Evolutionary conservation across 2,888 invertebrate genomes (phyloP).

Genomic region (Epirrita christyi): DNA sequence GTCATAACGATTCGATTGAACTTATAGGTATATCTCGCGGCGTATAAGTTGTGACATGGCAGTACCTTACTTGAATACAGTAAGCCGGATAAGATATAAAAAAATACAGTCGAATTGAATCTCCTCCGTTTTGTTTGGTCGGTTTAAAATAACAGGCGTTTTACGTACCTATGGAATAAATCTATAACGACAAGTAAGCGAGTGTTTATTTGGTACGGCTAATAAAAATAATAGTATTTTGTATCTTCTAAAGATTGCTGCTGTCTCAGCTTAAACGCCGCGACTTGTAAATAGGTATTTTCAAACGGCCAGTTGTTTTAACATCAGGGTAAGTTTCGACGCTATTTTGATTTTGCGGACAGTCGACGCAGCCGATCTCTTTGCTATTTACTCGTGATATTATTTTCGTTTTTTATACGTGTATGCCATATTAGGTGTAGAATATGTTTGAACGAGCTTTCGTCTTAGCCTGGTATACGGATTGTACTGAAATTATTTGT

Average conservation of each 20-base stretch:
- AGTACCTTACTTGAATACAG: too few species aligned
- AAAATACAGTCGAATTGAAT: too few species aligned
- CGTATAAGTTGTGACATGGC: conserved; percentile 10
- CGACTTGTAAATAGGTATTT: conserved; percentile 32
- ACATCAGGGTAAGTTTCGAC: conserved; percentile 42
- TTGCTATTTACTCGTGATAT: conserved; percentile 37
- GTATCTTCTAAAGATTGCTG: not conserved
- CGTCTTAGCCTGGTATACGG: conserved; percentile 79
- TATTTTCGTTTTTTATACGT: conserved; percentile 49
- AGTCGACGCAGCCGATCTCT: conserved; percentile 29
- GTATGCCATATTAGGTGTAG: conserved; percentile 70
- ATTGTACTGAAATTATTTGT: conserved; percentile 55
- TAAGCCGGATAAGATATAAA: too few species aligned
- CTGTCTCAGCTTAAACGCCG: conserved; percentile 3
- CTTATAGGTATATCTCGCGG: conserved; percentile 12
- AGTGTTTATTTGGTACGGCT: too few species aligned
- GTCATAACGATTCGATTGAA: conserved; percentile 58
- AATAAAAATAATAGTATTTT: not conserved
- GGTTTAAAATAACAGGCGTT: too few species aligned
- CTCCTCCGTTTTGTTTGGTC: too few species aligned
- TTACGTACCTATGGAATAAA: too few species aligned
- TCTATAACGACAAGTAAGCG: too few species aligned
- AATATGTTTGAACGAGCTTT: conserved; percentile 79
- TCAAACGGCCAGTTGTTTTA: conserved; percentile 38
- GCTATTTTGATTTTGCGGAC: conserved; percentile 26